Evolutionary conservation across 2,888 invertebrate species (phyloP).

Genomic region (Nomada goodeniana): DNA sequence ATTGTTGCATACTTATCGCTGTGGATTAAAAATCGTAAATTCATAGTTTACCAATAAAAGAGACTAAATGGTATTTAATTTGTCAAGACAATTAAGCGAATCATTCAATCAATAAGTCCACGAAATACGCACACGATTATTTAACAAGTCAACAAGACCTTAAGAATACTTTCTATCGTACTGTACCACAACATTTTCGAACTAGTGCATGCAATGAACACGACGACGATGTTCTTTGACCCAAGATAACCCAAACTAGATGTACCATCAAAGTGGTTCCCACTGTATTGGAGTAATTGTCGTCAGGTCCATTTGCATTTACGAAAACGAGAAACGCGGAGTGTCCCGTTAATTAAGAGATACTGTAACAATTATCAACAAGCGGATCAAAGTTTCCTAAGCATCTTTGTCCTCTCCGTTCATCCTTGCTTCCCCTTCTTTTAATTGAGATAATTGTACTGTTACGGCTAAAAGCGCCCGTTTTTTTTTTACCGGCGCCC

Average conservation of each 20-base stretch:
- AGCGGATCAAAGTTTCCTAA: not conserved
- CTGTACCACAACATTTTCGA: not conserved
- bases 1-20: no score
- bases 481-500: not conserved
- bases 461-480: slow-evolving; percentile 3
- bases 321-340: slow-evolving; percentile 26
- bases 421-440: not conserved
- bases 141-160: no score
- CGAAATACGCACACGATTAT: no score
- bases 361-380: slow-evolving; percentile 42
- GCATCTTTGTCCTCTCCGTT: not conserved
- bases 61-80: no score
- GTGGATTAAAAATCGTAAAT: no score
- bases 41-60: no score
- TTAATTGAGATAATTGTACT: slow-evolving; percentile 17
- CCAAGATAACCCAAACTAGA: slow-evolving; percentile 47
- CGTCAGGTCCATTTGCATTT: slow-evolving; percentile 44
- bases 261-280: slow-evolving; percentile 33
- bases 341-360: slow-evolving; percentile 53
- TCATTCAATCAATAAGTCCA: no score
- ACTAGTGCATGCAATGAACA: not conserved
- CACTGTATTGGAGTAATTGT: slow-evolving; percentile 53
- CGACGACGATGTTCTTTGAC: slow-evolving; percentile 32
- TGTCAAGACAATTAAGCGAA: no score
- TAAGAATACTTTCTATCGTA: no score